These are phyloP conservation scores for Epirrita christyi DNA, from an alignment of 2,888 invertebrate species.

Conservation along the genomic window DNA sequence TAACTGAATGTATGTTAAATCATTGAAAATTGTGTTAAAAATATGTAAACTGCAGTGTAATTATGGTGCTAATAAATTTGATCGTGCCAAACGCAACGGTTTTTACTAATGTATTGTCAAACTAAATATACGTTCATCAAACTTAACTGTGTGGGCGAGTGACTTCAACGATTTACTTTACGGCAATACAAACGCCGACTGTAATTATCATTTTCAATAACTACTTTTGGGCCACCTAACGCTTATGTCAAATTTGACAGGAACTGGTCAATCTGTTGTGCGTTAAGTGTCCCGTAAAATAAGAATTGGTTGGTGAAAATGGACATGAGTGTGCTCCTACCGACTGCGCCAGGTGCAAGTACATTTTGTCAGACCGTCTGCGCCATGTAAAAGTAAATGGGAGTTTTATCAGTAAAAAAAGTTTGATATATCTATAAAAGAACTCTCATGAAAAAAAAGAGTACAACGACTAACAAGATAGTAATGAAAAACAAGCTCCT, in stretches of 20 bases:
- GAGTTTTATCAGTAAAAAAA: too few species aligned
- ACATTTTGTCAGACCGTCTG: neutral
- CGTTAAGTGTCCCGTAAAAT: too few species aligned
- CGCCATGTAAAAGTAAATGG: neutral
- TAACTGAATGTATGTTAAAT: slow-evolving; percentile 7
- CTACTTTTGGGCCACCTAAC: too few species aligned
- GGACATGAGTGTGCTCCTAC: neutral
- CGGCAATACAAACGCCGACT: too few species aligned
- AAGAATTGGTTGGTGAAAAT: too few species aligned
- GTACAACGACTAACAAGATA: too few species aligned
- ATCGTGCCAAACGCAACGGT: slow-evolving; percentile 18
- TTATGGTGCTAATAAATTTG: slow-evolving; percentile 16
- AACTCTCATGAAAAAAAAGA: too few species aligned
- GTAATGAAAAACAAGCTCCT: neutral
- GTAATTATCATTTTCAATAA: too few species aligned
- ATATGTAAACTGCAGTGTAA: slow-evolving; percentile 1
- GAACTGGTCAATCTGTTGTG: too few species aligned
- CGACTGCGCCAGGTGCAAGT: slow-evolving; percentile 4
- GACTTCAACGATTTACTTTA: too few species aligned
- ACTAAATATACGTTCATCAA: slow-evolving; percentile 6
- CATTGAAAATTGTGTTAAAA: slow-evolving; percentile 16
- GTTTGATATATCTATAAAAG: too few species aligned
- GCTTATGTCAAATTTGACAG: too few species aligned
- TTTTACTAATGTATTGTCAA: slow-evolving; percentile 2
- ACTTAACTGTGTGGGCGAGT: slow-evolving; percentile 6